Base-by-base conservation (phyloP, 2,888 invertebrate species). In the Protula sp. region DNA sequence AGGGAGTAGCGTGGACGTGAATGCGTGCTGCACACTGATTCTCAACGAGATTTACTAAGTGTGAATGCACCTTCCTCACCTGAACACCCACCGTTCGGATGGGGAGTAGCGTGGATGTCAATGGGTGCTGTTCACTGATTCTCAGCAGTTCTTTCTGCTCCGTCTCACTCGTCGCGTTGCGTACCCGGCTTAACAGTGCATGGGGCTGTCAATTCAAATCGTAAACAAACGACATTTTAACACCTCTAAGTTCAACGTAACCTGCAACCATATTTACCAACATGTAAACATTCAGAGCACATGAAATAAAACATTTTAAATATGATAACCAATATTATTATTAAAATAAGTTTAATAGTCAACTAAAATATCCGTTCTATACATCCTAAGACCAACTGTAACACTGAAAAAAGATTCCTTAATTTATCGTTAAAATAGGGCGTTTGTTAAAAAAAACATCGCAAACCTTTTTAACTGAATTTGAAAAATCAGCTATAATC, bases 1-100 rank as follows among this genome's bases (percentile, higher is more conserved):
- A n/a, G n/a, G n/a, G n/a, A n/a, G n/a, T n/a, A n/a, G n/a, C n/a
- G n/a, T n/a, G n/a, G n/a, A n/a, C n/a, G n/a, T n/a, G n/a, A n/a
- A n/a, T n/a, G n/a, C n/a, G n/a, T n/a, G n/a, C n/a, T n/a, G n/a
- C n/a, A n/a, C n/a, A n/a, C n/a, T n/a, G n/a, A n/a, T n/a, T n/a
- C n/a, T n/a, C n/a, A n/a, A n/a, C n/a, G n/a, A n/a, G n/a, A n/a
- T n/a, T n/a, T n/a, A n/a, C n/a, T n/a, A n/a, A n/a, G n/a, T n/a
- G n/a, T n/a, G n/a, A n/a, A n/a, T n/a, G n/a, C n/a, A n/a, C n/a
- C n/a, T 5, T 50, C 24, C 66, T 74, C 85, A 92, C 94, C 86
- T 94, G 97, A 31, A 99, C 99, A 58, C 99, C 99, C 31, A 99
- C 99, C 67, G 92, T 90, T 71, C 94, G 87, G 66, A 99, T 87